Base-by-base conservation (phyloP, 2,888 invertebrate species). In the Xanthorhoe designata region DNA sequence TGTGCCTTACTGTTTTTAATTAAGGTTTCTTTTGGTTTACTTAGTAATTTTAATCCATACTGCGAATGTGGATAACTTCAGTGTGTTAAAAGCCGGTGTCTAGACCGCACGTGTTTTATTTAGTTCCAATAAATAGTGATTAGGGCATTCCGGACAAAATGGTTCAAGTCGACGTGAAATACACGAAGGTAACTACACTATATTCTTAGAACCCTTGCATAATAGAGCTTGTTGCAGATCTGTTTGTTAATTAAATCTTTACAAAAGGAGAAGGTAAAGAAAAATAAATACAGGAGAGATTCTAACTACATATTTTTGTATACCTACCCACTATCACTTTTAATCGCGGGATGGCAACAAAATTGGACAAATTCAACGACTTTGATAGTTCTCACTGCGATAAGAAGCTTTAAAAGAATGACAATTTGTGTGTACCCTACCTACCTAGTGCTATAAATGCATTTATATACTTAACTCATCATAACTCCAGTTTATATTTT, bases 91-190 rank as follows among this genome's bases (percentile, higher is more conserved):
- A 72, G 71, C 75, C 75, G 76, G 76, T 72, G 63, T 62, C 56
- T 56, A 55, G 59, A 32, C 49, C 51, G 61, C 69, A 72, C 73
- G 74, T 69, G 62, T 70, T 70, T 54, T 8, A 17, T 45, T 29
- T 54, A 56, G 38, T 45, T 7, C 53, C 54, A 35, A 59, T 5
- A 13, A 38, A 55, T 55, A 57, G 51, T 51, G 38, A 57, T 64
- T 15, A 57, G 60, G 29, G 57, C 24, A 68, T 64, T 13, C 13
- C 38, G 19, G 63, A 49, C 75, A 90, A 82, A 67, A 94, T 94
- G 94, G 92, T 92, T 75, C 89, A 89, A 80, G 91, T 94, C 66
- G 89, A 92, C 74, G 89, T 94, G 18, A 91, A 94, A 83, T 94
- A 94, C 69, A 94, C 92, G 8, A 91, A 94, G 91, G 94, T 94